phyloP scores from a whole-genome alignment of 2,797 vertebrate genomes.

The Hypotaenidia philippensis region DNA sequence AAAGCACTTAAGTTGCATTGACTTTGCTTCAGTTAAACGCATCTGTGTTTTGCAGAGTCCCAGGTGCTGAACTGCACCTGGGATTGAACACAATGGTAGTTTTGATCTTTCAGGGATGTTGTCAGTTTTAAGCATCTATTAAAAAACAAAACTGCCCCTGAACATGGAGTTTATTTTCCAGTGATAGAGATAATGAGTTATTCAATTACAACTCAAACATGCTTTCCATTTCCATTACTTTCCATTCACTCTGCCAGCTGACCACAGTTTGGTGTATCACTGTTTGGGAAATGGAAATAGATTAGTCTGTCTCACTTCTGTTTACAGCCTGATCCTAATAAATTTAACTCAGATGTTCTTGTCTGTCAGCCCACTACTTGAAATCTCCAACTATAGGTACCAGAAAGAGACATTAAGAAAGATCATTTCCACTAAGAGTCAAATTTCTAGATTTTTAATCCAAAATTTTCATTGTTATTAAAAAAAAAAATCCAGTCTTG shows the following conservation, averaged over 20 bases:
- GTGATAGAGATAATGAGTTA: constrained; percentile 17
- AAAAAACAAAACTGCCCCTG: not conserved
- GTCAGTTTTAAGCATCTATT: not conserved
- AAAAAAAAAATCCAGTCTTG: not conserved
- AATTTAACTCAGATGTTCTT: not conserved
- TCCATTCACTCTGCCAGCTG: constrained; percentile 20
- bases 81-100: not conserved
- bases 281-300: constrained; percentile 20
- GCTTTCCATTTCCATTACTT: constrained; percentile 55
- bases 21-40: not conserved
- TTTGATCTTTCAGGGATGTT: not conserved
- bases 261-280: not conserved
- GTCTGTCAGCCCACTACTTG: not conserved
- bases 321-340: not conserved
- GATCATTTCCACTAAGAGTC: not conserved
- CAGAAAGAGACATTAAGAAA: not conserved
- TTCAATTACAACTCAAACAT: not conserved
- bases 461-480: not conserved
- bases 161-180: not conserved
- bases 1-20: not conserved
- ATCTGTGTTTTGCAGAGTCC: not conserved
- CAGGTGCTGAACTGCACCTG: not conserved
- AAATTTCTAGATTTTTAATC: not conserved
- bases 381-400: not conserved
- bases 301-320: not conserved